A percentile compares a stretch with the other conserved stretches of the same genome.
These are phyloP conservation scores for Drosophila ficusphila DNA, from an alignment of 1,140 invertebrate species.

Conservation along the genomic window DNA sequence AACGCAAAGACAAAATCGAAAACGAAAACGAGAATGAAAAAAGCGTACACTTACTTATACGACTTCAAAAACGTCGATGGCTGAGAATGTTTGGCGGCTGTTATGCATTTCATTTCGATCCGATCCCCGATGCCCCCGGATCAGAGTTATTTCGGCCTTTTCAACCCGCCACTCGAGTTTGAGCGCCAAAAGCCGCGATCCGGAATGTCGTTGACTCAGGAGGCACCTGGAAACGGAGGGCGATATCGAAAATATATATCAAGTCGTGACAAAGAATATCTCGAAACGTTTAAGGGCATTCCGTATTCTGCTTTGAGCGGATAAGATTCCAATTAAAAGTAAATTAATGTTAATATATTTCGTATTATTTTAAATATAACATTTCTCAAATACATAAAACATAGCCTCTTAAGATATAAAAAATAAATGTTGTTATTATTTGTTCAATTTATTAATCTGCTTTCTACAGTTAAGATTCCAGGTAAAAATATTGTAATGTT, in stretches of 20 bases:
- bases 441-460: too few species aligned
- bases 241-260: not conserved
- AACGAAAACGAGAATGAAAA: slow-evolving; percentile 75
- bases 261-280: not conserved
- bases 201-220: slow-evolving; percentile 40
- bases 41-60: slow-evolving; percentile 37
- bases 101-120: slow-evolving; percentile 36
- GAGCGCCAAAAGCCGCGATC: slow-evolving; percentile 4
- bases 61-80: slow-evolving; percentile 67
- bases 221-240: not conserved
- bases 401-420: too few species aligned
- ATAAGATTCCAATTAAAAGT: too few species aligned
- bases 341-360: too few species aligned
- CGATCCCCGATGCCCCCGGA: slow-evolving; percentile 23
- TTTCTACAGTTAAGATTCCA: too few species aligned
- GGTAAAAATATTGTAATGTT: too few species aligned
- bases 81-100: slow-evolving; percentile 73
- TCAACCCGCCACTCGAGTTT: not conserved
- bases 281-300: too few species aligned
- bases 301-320: too few species aligned
- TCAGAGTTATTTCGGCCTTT: slow-evolving; percentile 34
- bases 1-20: slow-evolving; percentile 78
- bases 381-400: too few species aligned
- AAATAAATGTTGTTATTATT: too few species aligned
- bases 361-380: too few species aligned